phyloP scores from a whole-genome alignment of 2,113 vertebrate species.

The Rhinogobius similis region DNA sequence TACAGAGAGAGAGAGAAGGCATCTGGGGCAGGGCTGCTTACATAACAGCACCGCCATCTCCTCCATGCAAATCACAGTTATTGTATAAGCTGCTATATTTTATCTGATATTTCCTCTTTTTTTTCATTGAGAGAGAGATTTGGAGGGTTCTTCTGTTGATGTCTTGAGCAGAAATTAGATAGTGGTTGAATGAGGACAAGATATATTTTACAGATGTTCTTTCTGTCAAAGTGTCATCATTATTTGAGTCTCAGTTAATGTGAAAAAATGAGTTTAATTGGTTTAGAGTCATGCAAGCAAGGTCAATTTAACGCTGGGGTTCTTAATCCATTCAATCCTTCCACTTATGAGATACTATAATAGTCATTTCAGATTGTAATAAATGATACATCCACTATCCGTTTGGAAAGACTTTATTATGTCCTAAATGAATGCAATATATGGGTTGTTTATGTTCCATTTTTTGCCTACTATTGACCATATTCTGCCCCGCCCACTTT shows the following conservation, averaged over 20 bases:
- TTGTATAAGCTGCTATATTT: slow-evolving; percentile 8
- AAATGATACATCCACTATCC: too few relatives aligned
- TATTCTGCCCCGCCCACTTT: too few relatives aligned
- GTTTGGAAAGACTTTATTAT: too few relatives aligned
- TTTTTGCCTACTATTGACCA: too few relatives aligned
- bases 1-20: background rate
- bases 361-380: too few relatives aligned
- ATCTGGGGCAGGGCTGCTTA: slow-evolving; percentile 25
- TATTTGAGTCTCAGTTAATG: background rate
- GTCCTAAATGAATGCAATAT: too few relatives aligned
- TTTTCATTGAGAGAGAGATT: background rate
- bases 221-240: too few relatives aligned
- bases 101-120: background rate
- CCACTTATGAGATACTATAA: too few relatives aligned
- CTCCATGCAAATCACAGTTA: background rate
- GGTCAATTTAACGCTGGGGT: background rate
- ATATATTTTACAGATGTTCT: background rate
- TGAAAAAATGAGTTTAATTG: too few relatives aligned
- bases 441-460: too few relatives aligned
- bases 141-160: background rate
- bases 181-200: background rate
- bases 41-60: slow-evolving; percentile 14
- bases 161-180: background rate
- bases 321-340: too few relatives aligned
- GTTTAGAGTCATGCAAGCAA: background rate